These are phyloP conservation scores for Aratinga solstitialis DNA, from an alignment of 2,797 vertebrate species.

Conservation along the genomic window DNA sequence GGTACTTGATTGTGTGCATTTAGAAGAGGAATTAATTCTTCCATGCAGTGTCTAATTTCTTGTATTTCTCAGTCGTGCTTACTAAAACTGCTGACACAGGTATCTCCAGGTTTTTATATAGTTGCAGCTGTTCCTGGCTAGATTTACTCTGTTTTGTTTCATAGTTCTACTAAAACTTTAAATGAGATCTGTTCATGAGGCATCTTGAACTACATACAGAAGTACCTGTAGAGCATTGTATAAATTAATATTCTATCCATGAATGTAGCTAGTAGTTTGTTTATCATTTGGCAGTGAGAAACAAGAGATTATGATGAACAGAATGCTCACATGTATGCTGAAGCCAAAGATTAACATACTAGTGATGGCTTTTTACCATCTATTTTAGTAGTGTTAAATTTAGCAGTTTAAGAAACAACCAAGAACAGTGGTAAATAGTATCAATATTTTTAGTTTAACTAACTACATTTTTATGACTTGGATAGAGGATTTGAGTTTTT, in stretches of 20 bases:
- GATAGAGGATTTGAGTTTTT: conserved; percentile 14
- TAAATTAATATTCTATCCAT: conserved; percentile 61
- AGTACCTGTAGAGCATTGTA: not conserved
- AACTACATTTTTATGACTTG: conserved; percentile 47
- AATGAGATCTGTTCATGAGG: not conserved
- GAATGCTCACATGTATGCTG: not conserved
- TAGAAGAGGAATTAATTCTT: not conserved
- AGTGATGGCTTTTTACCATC: not conserved
- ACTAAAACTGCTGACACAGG: not conserved
- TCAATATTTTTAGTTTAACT: conserved; percentile 29
- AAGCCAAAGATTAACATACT: not conserved
- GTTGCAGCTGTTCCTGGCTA: not conserved
- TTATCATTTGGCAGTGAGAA: conserved; percentile 53
- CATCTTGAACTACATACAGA: not conserved
- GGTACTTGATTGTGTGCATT: not conserved
- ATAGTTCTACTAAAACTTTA: not conserved
- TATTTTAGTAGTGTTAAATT: not conserved
- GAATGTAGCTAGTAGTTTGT: conserved; percentile 31
- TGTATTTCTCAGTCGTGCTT: not conserved
- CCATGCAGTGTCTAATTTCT: not conserved
- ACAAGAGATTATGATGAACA: conserved; percentile 25
- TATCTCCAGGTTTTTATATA: not conserved
- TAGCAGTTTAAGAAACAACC: not conserved
- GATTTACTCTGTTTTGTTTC: not conserved
- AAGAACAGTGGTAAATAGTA: not conserved